phyloP scores from a whole-genome alignment of 1,140 invertebrate species.

The Planococcus citri region DNA sequence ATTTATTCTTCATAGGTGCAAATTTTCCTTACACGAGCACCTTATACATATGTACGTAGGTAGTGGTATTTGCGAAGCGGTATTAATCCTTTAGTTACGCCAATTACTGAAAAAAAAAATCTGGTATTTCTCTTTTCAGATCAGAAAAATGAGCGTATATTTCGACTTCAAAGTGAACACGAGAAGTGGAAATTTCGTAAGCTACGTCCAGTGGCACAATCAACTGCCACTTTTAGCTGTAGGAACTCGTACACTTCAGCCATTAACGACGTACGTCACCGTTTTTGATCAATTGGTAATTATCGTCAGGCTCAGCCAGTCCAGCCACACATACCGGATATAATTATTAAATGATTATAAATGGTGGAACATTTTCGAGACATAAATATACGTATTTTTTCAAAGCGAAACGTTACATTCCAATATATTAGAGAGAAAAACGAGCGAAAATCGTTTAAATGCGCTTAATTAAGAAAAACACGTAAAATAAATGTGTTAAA shows the following conservation, averaged over 20 bases:
- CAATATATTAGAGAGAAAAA: too few species aligned
- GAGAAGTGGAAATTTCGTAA: slow-evolving; percentile 21
- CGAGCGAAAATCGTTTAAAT: neutral
- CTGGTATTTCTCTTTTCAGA: too few species aligned
- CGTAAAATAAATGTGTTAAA: neutral
- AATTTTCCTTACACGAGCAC: too few species aligned
- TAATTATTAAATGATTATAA: neutral
- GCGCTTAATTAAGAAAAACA: neutral
- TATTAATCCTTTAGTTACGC: too few species aligned
- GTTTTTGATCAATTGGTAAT: slow-evolving; percentile 21
- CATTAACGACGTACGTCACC: neutral
- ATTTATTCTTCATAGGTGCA: too few species aligned
- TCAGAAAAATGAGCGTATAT: slow-evolving; percentile 29
- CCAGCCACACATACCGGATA: neutral
- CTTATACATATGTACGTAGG: too few species aligned
- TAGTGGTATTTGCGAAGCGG: too few species aligned
- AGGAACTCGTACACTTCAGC: slow-evolving; percentile 1
- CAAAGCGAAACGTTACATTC: too few species aligned
- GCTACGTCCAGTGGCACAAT: slow-evolving; percentile 28
- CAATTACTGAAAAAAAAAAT: too few species aligned
- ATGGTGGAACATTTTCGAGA: neutral
- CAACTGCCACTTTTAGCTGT: slow-evolving; percentile 49
- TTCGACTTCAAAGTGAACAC: slow-evolving; percentile 30
- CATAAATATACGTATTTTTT: too few species aligned
- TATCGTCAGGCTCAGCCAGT: too few species aligned